These are phyloP conservation scores for Kuschelorhynchus macadamiae DNA, from an alignment of 2,888 invertebrate species.

Conservation along the genomic window DNA sequence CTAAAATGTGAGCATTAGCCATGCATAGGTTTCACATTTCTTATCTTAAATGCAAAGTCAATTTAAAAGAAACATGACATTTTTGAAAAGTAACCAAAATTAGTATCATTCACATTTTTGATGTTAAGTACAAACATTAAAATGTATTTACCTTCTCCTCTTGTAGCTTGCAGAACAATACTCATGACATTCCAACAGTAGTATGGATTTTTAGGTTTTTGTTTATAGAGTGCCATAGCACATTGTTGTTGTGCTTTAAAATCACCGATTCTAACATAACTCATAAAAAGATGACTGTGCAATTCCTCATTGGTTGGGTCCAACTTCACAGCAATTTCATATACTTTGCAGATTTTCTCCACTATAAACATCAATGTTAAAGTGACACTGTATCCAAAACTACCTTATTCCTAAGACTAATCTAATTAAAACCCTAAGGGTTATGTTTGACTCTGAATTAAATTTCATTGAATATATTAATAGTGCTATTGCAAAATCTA, in stretches of 20 bases:
- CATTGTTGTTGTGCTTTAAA: constrained; percentile 91
- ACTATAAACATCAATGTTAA: constrained; percentile 72
- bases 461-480: no score
- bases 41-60: no score
- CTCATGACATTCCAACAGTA: constrained; percentile 99
- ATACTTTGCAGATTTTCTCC: constrained; percentile 89
- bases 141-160: constrained; percentile 64
- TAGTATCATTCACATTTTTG: no score
- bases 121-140: no score
- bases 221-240: constrained; percentile 91
- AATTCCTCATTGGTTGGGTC: constrained; percentile 93
- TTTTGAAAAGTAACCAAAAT: no score
- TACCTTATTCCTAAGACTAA: no score
- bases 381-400: background rate
- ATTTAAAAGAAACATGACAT: no score
- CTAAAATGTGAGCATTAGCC: no score
- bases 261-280: constrained; percentile 91
- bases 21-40: no score
- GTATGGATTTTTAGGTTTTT: constrained; percentile 94
- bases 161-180: constrained; percentile 88
- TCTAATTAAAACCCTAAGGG: no score
- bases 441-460: no score
- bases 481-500: no score
- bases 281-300: constrained; percentile 94
- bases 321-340: constrained; percentile 89